These are phyloP conservation scores for Cynodonichthys magdalenae DNA, from an alignment of 2,797 vertebrate species.

Conservation along the genomic window DNA sequence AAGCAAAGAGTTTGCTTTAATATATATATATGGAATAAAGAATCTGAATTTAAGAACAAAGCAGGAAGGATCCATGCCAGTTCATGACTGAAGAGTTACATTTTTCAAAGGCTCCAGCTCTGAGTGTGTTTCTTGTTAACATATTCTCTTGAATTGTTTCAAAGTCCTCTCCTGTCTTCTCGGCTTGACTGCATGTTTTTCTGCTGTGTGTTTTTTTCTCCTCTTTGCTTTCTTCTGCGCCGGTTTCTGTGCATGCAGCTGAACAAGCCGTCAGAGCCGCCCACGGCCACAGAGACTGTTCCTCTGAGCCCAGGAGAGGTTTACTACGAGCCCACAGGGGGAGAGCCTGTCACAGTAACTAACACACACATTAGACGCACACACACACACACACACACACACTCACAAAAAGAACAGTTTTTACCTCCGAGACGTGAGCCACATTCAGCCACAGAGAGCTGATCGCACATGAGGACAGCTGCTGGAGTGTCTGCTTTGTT, in stretches of 20 bases:
- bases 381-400: constrained; percentile 15
- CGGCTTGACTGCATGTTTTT: neutral
- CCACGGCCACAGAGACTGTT: constrained; percentile 66
- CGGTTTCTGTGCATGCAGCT: constrained; percentile 63
- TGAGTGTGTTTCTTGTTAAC: neutral
- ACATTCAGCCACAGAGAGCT: constrained; percentile 16
- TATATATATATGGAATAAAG: neutral
- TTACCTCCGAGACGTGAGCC: constrained; percentile 16
- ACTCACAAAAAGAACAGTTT: constrained; percentile 14
- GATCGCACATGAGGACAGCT: constrained; percentile 14
- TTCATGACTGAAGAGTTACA: neutral
- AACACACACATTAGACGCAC: constrained; percentile 17
- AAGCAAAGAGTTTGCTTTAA: neutral
- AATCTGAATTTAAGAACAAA: neutral
- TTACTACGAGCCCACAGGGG: constrained; percentile 78
- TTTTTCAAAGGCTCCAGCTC: neutral
- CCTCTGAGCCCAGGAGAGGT: constrained; percentile 73
- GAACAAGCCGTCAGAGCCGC: constrained; percentile 72
- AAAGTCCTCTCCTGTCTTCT: constrained; percentile 3
- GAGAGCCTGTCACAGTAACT: constrained; percentile 79
- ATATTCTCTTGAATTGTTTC: constrained; percentile 4
- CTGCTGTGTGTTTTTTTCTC: constrained; percentile 4
- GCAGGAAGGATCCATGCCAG: neutral
- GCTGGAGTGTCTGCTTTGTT: constrained; percentile 1
- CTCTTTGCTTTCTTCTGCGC: constrained; percentile 7